phyloP scores from a whole-genome alignment of 1,140 invertebrate genomes.

The Brachionus sp. region DNA sequence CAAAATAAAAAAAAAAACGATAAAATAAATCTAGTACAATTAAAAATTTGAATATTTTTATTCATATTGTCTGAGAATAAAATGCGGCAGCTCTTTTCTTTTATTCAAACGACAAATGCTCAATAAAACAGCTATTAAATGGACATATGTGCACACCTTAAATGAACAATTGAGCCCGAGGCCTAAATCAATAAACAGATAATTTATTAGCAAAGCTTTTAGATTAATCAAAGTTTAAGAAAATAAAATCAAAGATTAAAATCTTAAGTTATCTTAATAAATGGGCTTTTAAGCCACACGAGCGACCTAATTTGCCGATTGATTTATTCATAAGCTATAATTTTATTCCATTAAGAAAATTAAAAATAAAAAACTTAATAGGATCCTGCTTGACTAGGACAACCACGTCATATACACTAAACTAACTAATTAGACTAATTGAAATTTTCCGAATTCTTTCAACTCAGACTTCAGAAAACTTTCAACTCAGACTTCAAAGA shows the following conservation, averaged over 20 bases:
- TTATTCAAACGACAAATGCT: slow-evolving; percentile 3
- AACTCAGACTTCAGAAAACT: not conserved
- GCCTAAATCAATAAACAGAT: slow-evolving; percentile 2
- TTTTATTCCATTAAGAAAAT: slow-evolving; percentile 37
- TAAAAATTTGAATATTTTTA: slow-evolving; percentile 8
- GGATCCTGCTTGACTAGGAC: not conserved
- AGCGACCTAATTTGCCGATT: slow-evolving; percentile 11
- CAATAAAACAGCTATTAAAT: not conserved
- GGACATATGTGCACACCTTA: not conserved
- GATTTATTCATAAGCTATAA: not conserved
- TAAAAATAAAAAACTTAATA: slow-evolving; percentile 21
- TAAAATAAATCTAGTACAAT: not conserved
- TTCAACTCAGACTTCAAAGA: not conserved
- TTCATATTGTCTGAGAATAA: slow-evolving; percentile 25
- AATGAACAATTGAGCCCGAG: not conserved
- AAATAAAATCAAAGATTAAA: slow-evolving; percentile 12
- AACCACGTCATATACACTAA: not conserved
- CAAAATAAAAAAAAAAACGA: not conserved
- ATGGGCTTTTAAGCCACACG: not conserved
- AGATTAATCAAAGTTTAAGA: slow-evolving; percentile 4
- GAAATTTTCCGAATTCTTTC: slow-evolving; percentile 33
- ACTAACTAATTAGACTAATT: slow-evolving; percentile 31
- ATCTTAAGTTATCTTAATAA: not conserved
- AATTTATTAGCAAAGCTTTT: not conserved
- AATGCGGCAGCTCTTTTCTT: not conserved